A percentile compares a stretch with the other conserved stretches of the same genome.
Evolutionary conservation across 2,113 vertebrate species (phyloP).

Genomic region (Xenus cinereus): DNA sequence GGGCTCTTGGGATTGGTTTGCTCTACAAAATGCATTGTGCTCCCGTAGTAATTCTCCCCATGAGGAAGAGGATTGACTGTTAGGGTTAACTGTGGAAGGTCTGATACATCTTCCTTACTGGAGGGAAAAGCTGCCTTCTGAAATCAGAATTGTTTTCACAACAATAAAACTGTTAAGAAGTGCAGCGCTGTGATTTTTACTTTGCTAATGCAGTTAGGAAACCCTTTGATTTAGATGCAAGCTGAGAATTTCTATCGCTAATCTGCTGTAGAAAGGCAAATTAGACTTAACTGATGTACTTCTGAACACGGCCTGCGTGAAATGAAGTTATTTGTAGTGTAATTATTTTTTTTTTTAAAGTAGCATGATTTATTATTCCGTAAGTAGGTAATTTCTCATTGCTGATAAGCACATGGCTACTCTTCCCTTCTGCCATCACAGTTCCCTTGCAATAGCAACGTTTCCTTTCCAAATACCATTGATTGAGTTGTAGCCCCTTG

Average conservation of each 20-base stretch:
- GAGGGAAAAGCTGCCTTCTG: neutral
- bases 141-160: neutral
- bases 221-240: neutral
- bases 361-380: neutral
- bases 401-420: neutral
- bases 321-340: neutral
- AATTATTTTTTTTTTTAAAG: neutral
- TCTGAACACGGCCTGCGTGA: neutral
- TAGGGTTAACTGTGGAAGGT: neutral
- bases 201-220: neutral
- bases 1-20: neutral
- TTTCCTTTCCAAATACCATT: neutral
- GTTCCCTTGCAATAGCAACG: neutral
- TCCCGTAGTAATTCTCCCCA: neutral
- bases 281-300: neutral
- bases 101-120: neutral
- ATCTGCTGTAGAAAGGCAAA: neutral
- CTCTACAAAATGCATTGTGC: neutral
- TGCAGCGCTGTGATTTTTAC: neutral
- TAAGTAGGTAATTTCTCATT: neutral
- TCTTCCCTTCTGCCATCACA: neutral
- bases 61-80: neutral
- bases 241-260: neutral
- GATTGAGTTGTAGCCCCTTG: conserved; percentile 6
- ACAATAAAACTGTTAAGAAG: neutral